Base-by-base conservation (phyloP, 2,888 invertebrate species). In the Iselma pallidipennis region DNA sequence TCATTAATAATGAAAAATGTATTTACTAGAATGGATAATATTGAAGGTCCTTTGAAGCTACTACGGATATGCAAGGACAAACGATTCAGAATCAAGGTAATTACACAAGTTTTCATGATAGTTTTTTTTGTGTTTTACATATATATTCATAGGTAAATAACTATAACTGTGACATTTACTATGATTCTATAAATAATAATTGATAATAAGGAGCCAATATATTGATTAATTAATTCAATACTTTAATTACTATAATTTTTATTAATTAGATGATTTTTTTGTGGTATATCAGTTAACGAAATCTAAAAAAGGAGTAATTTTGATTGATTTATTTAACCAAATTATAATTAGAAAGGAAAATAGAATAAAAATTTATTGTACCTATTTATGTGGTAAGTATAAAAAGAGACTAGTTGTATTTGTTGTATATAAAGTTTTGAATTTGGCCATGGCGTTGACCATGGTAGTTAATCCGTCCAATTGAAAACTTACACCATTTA, bases 71-170 rank as follows among this genome's bases (percentile, higher is more conserved):
- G 87, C 72, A 86, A 87, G 73, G 87, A 89, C 66, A 81, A 83
- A 51, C 83, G 85, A 65, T 80, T 85, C 1, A 83, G 86, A 74
- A 82, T 90, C 21, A 89, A 89, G 88, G 90, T 90, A 83, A 79
- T 76, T 10, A 50, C 61, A 55, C 50, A 50, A 67, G 71, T 69
- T 26, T 26, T 26, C 26, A 37, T 16, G 16, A 37, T 16, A 37
- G 16, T 16, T 9, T 19, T 37, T 37, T 37, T 37, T 16, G 2
- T 66, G 63, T 68, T 66, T 66, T 66, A 66, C 62, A 58, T n/a
- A n/a, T n/a, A 59, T 66, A 63, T 67, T 66, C 59, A 68, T 58
- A 68, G 65, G 59, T 66, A 66, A 52, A 12, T 12, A 25, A 51
- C 29, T 31, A 29, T 26, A 49, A 56, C 28, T 29, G 31, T 50